These are phyloP conservation scores for Macaria liturata DNA, from an alignment of 2,888 invertebrate species.

Conservation along the genomic window DNA sequence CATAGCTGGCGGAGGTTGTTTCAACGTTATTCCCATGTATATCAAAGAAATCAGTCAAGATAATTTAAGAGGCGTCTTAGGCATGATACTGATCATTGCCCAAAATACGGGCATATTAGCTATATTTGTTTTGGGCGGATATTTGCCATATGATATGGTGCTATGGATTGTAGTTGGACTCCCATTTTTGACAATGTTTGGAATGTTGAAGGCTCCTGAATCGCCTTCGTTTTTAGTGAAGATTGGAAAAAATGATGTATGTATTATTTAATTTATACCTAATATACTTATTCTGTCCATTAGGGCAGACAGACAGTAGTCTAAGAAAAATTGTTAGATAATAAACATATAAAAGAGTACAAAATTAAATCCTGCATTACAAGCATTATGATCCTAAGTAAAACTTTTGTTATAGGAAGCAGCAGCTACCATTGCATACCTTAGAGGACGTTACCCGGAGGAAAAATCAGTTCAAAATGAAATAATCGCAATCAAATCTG, in stretches of 20 bases:
- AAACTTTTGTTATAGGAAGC: constrained; percentile 46
- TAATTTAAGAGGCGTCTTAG: constrained; percentile 50
- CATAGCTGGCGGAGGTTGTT: constrained; percentile 50
- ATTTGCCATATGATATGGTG: constrained; percentile 48
- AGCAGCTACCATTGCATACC: constrained; percentile 41
- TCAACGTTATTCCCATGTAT: constrained; percentile 54
- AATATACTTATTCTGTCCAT: too few relatives aligned
- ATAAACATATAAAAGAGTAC: too few relatives aligned
- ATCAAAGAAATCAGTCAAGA: constrained; percentile 59
- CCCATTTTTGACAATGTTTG: constrained; percentile 41
- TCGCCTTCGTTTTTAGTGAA: constrained; percentile 62
- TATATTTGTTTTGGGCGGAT: constrained; percentile 54
- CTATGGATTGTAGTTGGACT: constrained; percentile 45
- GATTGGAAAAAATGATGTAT: constrained; percentile 51
- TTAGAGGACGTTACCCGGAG: constrained; percentile 51
- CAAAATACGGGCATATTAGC: constrained; percentile 50
- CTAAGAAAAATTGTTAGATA: too few relatives aligned
- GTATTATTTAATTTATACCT: constrained; percentile 15
- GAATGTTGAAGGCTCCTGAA: constrained; percentile 59
- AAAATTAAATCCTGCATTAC: too few relatives aligned
- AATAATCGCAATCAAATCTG: constrained; percentile 49
- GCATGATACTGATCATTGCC: constrained; percentile 42
- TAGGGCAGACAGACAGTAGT: too few relatives aligned
- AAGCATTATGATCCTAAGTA: too few relatives aligned
- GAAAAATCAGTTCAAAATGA: constrained; percentile 51